Percentiles rank a stretch among this genome's conserved stretches.
Conservation (phyloP, 2,113 vertebrate species). For the Hemiprocne comata region DNA sequence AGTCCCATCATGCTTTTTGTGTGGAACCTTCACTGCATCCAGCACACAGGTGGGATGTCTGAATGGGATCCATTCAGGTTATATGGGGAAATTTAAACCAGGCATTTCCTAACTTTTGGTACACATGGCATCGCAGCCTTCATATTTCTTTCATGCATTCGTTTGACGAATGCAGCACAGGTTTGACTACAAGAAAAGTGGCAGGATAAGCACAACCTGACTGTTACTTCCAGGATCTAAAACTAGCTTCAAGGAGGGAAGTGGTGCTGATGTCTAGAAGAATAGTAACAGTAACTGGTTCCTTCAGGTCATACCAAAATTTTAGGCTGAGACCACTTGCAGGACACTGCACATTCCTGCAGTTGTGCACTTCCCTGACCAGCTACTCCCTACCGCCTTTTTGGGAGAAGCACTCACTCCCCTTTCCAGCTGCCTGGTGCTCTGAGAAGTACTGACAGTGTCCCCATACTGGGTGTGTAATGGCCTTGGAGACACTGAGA, state of each 20-base stretch:
- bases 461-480: background rate
- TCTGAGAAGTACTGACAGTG: background rate
- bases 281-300: accelerated
- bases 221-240: background rate
- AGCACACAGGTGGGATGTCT: background rate
- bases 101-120: background rate
- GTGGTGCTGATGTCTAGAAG: background rate
- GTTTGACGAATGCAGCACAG: background rate
- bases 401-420: background rate
- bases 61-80: background rate
- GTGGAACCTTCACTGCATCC: background rate
- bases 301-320: background rate
- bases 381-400: background rate
- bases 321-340: background rate
- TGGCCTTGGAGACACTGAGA: background rate
- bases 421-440: background rate
- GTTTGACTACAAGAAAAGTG: background rate
- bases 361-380: background rate
- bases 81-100: background rate
- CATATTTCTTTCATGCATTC: background rate
- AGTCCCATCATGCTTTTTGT: background rate
- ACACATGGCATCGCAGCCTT: background rate
- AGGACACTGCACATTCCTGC: background rate
- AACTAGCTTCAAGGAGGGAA: background rate
- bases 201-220: background rate